Conservation (phyloP, 1,140 invertebrate genomes). For the Zaprionus inermis region DNA sequence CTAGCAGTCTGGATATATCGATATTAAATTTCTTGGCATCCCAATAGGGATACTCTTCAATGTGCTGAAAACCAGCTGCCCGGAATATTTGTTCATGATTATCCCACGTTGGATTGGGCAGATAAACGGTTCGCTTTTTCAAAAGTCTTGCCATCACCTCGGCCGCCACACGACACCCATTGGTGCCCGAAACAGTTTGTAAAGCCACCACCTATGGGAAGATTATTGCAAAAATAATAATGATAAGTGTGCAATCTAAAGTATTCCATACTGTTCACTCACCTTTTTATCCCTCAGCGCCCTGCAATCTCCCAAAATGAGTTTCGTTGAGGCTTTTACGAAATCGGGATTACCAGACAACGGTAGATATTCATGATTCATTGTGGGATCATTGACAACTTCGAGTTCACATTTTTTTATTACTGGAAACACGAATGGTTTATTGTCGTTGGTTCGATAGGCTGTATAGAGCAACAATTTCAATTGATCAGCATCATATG, state of each 20-base stretch:
- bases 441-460: constrained; percentile 97
- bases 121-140: constrained; percentile 91
- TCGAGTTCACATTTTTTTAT: constrained; percentile 85
- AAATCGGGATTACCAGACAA: constrained; percentile 93
- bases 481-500: no score
- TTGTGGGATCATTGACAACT: constrained; percentile 55
- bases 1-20: constrained; percentile 87
- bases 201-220: constrained; percentile 78
- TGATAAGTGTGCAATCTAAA: constrained; percentile 28
- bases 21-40: constrained; percentile 97
- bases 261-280: no score
- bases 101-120: constrained; percentile 97
- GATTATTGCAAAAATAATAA: no score
- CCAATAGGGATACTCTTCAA: constrained; percentile 97
- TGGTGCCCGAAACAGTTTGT: constrained; percentile 97
- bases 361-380: constrained; percentile 98
- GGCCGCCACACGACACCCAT: constrained; percentile 94
- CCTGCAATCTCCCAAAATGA: constrained; percentile 94
- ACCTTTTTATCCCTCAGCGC: constrained; percentile 88
- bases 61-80: constrained; percentile 90
- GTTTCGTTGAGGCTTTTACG: constrained; percentile 89
- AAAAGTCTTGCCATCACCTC: constrained; percentile 94
- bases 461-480: no score
- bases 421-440: constrained; percentile 95
- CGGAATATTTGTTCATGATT: constrained; percentile 97